phyloP scores from a whole-genome alignment of 53 echinoderm and acorn worm genomes.

The Antedon mediterranea region DNA sequence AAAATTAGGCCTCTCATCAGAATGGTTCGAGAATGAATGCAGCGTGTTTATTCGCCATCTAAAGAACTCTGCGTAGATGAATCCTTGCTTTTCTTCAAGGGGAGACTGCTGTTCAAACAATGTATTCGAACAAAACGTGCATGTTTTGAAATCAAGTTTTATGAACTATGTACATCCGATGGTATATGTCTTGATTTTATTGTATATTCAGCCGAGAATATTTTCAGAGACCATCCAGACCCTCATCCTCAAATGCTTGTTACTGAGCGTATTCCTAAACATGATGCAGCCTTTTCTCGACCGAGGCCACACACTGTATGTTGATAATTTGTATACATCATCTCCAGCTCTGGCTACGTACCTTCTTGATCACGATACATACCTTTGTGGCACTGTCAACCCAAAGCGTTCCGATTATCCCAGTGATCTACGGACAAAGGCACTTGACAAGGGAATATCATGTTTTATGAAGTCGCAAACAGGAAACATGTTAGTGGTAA shows the following conservation, averaged over 20 bases:
- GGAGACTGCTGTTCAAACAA: slow-evolving; percentile 36
- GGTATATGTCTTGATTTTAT: slow-evolving; percentile 24
- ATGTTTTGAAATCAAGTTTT: slow-evolving; percentile 26
- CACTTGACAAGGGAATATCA: too few species aligned
- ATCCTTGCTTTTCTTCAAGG: slow-evolving; percentile 24
- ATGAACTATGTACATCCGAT: slow-evolving; percentile 19
- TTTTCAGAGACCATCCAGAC: too few species aligned
- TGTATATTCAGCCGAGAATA: slow-evolving; percentile 17
- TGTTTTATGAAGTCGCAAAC: too few species aligned
- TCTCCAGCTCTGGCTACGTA: too few species aligned
- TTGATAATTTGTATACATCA: slow-evolving; percentile 29
- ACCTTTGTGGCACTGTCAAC: slow-evolving; percentile 30
- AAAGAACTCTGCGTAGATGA: slow-evolving; percentile 26
- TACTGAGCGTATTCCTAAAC: slow-evolving; percentile 20
- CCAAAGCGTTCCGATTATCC: slow-evolving; percentile 14
- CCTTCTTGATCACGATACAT: slow-evolving; percentile 14
- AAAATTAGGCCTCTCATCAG: slow-evolving; percentile 30
- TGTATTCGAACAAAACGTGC: slow-evolving; percentile 20
- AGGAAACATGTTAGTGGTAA: too few species aligned
- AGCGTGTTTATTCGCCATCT: slow-evolving; percentile 12
- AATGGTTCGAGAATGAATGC: slow-evolving; percentile 9
- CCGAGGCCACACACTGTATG: slow-evolving; percentile 22
- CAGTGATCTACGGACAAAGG: background rate
- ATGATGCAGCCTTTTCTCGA: slow-evolving; percentile 23
- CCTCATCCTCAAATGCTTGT: too few species aligned